Percentiles rank a stretch among this genome's conserved stretches.
These are phyloP conservation scores for Macrochelys suwanniensis DNA, from an alignment of 2,797 vertebrate genomes.

Conservation along the genomic window DNA sequence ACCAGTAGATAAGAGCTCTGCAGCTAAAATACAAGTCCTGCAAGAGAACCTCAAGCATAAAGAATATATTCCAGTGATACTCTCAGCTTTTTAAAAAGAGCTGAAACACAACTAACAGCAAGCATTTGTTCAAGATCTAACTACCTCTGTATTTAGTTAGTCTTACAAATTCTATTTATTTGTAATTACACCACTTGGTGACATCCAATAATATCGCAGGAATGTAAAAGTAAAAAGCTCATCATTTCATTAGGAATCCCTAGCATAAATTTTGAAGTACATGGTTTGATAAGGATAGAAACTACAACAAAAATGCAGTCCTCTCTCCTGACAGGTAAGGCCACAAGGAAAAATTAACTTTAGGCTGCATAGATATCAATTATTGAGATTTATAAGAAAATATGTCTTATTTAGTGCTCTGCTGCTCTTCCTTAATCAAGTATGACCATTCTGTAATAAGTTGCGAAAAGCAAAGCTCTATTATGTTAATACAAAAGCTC, in stretches of 20 bases:
- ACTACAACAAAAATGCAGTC: not conserved
- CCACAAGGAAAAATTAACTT: not conserved
- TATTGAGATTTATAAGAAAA: rapidly evolving
- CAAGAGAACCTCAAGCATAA: not conserved
- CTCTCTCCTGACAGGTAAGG: not conserved
- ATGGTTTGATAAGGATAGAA: not conserved
- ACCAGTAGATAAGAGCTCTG: not conserved
- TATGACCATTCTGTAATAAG: not conserved
- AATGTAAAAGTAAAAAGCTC: not conserved
- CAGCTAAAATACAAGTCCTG: not conserved
- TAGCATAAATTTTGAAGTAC: not conserved
- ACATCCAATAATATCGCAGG: not conserved
- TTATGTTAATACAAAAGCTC: not conserved
- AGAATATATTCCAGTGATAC: not conserved
- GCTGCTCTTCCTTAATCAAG: not conserved
- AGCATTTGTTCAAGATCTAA: not conserved
- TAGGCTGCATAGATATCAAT: not conserved
- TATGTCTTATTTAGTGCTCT: not conserved
- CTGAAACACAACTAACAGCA: not conserved
- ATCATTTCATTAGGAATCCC: rapidly evolving
- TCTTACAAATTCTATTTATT: not conserved
- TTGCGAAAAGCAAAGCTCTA: constrained; percentile 7
- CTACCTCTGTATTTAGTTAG: rapidly evolving
- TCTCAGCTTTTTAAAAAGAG: not conserved
- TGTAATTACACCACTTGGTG: not conserved